Conservation (phyloP, 1,140 invertebrate genomes). For the Neoseiulus cucumeris region DNA sequence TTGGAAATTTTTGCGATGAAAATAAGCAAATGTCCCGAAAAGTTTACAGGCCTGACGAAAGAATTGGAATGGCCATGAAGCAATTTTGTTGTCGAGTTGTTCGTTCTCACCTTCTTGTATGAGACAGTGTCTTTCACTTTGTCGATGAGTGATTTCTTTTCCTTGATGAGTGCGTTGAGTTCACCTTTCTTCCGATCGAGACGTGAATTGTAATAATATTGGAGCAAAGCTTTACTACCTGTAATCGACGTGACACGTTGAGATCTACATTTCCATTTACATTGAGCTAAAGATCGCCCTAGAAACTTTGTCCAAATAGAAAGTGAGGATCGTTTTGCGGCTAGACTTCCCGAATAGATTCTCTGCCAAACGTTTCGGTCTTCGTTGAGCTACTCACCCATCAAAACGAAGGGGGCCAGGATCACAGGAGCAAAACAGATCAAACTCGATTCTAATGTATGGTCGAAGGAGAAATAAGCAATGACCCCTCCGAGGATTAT, state of each 20-base stretch:
- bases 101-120: conserved; percentile 46
- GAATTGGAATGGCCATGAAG: no score
- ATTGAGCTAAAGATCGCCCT: no score
- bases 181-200: conserved; percentile 55
- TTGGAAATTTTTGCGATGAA: no score
- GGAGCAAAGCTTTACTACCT: conserved; percentile 42
- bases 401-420: background rate
- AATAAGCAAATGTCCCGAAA: no score
- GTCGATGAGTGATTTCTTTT: conserved; percentile 74
- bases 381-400: background rate
- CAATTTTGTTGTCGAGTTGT: no score
- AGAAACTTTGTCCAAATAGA: no score
- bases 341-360: no score
- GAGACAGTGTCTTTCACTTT: conserved; percentile 93
- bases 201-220: conserved; percentile 68
- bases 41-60: no score
- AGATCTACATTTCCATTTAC: no score
- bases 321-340: no score
- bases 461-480: background rate
- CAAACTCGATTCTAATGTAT: background rate
- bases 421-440: conserved; percentile 7
- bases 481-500: background rate
- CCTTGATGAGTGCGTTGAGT: conserved; percentile 45
- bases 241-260: background rate
- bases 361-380: no score